Conservation (phyloP, 2,113 vertebrate species). For the Chascanopsetta lugubris region DNA sequence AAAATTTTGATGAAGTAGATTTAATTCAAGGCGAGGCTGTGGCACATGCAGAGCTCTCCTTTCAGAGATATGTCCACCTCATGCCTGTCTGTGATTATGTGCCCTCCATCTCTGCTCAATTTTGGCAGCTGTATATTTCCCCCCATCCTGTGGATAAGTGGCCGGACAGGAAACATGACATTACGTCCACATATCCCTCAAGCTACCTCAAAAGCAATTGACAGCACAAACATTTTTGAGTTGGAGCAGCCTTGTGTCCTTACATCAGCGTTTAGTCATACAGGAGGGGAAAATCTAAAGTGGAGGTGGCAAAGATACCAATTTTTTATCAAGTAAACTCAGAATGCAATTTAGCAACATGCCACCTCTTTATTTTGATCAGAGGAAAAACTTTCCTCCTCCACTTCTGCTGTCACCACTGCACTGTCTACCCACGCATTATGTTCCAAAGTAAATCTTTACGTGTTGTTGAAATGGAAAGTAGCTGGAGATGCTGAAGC, state of each 20-base stretch:
- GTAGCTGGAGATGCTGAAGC: background rate
- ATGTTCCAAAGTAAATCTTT: constrained; percentile 12
- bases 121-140: background rate
- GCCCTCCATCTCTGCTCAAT: background rate
- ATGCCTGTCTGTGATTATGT: background rate
- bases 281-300: background rate
- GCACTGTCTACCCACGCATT: constrained; percentile 29
- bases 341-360: constrained; percentile 21
- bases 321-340: constrained; percentile 6
- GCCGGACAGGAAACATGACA: constrained; percentile 10
- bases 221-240: constrained; percentile 14
- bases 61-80: background rate
- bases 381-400: constrained; percentile 31
- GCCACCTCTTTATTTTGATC: constrained; percentile 34
- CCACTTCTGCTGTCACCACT: constrained; percentile 7
- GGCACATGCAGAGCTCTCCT: background rate
- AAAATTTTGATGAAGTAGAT: constrained; percentile 24
- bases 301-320: background rate
- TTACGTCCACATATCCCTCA: background rate
- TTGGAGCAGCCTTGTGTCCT: background rate
- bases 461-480: background rate
- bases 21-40: constrained; percentile 1
- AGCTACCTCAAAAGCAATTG: background rate
- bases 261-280: background rate
- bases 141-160: background rate